Evolutionary conservation across 2,797 vertebrate genomes (phyloP), one percentile per base, ranked within the genome.

Genomic region (Ceyx erithaca): DNA sequence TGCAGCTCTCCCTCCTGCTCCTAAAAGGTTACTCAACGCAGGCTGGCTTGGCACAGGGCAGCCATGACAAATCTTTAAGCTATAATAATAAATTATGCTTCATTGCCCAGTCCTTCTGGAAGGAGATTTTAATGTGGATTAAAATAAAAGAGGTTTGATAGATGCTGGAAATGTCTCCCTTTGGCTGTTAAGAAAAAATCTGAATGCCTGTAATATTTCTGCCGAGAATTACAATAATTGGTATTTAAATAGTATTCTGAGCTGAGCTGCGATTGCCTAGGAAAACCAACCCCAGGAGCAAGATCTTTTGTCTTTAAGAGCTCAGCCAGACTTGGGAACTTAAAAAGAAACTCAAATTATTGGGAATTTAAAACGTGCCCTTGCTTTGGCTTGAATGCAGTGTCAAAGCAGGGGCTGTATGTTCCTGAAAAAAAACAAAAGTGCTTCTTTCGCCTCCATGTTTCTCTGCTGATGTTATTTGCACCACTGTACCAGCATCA

Each of bases 191-290:
- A 93, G 83, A 69, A 79, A 92, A 82, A 75, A 81, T 89, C 73
- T 95, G 91, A 96, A 95, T 83, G 96, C 70, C 76, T 96, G 90
- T 97, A 96, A 96, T 96, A 96, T 95, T 96, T 96, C 96, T 96
- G 94, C 92, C 0, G 87, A 95, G 96, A 97, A 96, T 96, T 95
- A 83, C 79, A 94, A 96, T 97, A 97, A 97, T 96, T 96, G 92
- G 94, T 96, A 95, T 93, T 92, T 92, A 90, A 96, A 96, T 82
- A 94, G 94, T 86, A 85, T 96, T 94, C 94, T 87, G 91, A 95
- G 81, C 84, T 87, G 62, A 93, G 66, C 90, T 89, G 69, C 8
- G 10, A 87, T 87, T 96, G 93, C 94, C 58, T 87, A 54, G 80
- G 90, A 96, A 96, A 96, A 86, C 91, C 95, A 96, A 87, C 93